phyloP scores from a whole-genome alignment of 2,113 vertebrate species.

The Hippocampus guttulatus region DNA sequence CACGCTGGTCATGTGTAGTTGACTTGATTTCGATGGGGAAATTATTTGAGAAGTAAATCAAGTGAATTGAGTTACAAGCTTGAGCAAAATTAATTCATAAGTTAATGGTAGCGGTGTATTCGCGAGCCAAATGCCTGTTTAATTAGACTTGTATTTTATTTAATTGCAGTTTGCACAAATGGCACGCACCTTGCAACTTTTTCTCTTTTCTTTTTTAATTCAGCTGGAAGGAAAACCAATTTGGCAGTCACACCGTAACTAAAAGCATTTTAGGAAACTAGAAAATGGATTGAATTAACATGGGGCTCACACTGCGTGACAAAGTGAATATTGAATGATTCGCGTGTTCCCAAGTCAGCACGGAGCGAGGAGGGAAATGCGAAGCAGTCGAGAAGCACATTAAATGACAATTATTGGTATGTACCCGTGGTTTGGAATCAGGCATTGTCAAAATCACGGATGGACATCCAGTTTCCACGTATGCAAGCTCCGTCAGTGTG shows the following conservation, averaged over 20 bases:
- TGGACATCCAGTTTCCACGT: neutral
- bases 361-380: slow-evolving; percentile 17
- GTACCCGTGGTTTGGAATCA: neutral
- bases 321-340: slow-evolving; percentile 58
- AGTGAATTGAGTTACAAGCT: neutral
- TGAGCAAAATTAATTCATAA: too few species aligned
- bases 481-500: neutral
- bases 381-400: slow-evolving; percentile 46
- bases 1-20: neutral
- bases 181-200: neutral
- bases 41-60: neutral
- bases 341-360: slow-evolving; percentile 33
- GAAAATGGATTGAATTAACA: slow-evolving; percentile 58
- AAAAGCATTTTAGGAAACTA: slow-evolving; percentile 53
- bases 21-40: neutral
- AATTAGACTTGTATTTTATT: neutral
- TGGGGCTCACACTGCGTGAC: slow-evolving; percentile 41
- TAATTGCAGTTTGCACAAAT: neutral
- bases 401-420: slow-evolving; percentile 22
- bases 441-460: neutral
- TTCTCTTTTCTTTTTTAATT: slow-evolving; percentile 12
- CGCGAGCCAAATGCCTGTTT: neutral
- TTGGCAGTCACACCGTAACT: slow-evolving; percentile 43
- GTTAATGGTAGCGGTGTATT: neutral
- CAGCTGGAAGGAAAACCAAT: slow-evolving; percentile 45